A percentile compares a stretch with the other conserved stretches of the same genome.
These are phyloP conservation scores for Tanytarsus gracilentus DNA, from an alignment of 2,888 invertebrate species.

Conservation along the genomic window DNA sequence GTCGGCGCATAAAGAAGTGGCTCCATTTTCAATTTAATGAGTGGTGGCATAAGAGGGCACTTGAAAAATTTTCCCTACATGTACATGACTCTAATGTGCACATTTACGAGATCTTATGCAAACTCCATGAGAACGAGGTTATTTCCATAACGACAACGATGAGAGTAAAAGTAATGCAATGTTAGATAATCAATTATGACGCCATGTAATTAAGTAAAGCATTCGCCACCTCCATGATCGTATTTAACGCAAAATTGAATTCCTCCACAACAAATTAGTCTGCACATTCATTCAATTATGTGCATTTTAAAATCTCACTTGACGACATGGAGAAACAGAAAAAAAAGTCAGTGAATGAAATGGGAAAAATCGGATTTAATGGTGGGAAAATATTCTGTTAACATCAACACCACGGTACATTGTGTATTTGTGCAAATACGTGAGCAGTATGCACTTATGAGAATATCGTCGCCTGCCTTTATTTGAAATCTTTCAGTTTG, in stretches of 20 bases:
- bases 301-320: background rate
- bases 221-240: conserved; percentile 1
- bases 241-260: conserved; percentile 14
- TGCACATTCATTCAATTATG: conserved; percentile 16
- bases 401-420: background rate
- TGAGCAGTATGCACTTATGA: conserved; percentile 6
- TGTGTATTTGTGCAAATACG: background rate
- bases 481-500: background rate
- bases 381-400: conserved; percentile 13
- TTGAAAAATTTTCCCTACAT: background rate
- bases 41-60: background rate
- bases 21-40: conserved; percentile 15
- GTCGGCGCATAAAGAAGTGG: background rate
- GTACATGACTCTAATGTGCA: background rate
- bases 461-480: background rate
- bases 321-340: background rate
- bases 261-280: conserved; percentile 10
- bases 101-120: background rate
- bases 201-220: background rate
- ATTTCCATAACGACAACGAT: background rate
- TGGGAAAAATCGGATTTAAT: background rate
- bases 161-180: conserved; percentile 7
- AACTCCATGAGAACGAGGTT: background rate
- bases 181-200: conserved; percentile 18
- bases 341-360: background rate